Evolutionary conservation across 2,888 invertebrate species (phyloP), one percentile per base, ranked within the genome.

Genomic region (Philaethria dido): DNA sequence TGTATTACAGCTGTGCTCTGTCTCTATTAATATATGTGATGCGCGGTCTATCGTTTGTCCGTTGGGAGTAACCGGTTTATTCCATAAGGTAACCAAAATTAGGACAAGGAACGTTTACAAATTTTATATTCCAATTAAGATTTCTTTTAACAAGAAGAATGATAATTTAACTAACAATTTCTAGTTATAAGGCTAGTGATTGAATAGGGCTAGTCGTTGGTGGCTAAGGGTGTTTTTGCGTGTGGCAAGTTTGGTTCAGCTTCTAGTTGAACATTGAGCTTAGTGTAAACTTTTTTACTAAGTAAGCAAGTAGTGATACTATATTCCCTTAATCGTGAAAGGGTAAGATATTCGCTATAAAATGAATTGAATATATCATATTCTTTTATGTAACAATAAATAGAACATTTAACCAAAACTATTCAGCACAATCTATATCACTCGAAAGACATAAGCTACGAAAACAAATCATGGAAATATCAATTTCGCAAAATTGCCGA

Each of bases 11-110:
- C 64, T 68, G 65, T 71, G 64, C 64, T 72, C 73, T 70, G 71
- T 69, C 64, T 75, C 70, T 75, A 74, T 75, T 75, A 75, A 77
- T 74, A 71, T 69, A 68, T 66, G 61, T 65, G 73, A 72, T 74
- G 68, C 64, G 68, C 68, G 69, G 66, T 63, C 69, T 68, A 60
- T 67, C 68, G 67, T 68, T 68, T 68, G 66, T 68, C 47, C 62
- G 73, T 62, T 69, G 60, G 66, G 65, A 66, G 50, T 36, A 66
- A 70, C 68, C 69, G 68, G 70, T 66, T 66, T 54, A 63, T 54
- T 45, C 42, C 42, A 39, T 55, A 22, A 57, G 3, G 22, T 36
- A 45, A 61, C 29, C 55, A 42, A 50, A 67, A 67, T 67, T 69
- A 57, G 48, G 62, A 66, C 52, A 59, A 54, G 39, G 48, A 54